These are phyloP conservation scores for Oncorhynchus gorbuscha DNA, from an alignment of 2,113 vertebrate genomes.

Conservation along the genomic window DNA sequence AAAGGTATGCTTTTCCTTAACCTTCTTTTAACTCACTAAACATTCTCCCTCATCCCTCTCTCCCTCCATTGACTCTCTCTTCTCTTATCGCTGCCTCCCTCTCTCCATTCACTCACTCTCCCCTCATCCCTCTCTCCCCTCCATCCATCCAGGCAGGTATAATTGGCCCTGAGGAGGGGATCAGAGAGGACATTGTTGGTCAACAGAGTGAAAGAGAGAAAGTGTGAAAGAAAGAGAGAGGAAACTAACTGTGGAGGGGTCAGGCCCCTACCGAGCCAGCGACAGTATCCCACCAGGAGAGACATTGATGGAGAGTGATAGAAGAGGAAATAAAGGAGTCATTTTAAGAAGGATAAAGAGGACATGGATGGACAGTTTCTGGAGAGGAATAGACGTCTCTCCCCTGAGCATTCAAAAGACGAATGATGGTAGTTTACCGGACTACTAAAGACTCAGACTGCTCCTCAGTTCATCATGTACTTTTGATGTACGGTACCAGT, in stretches of 20 bases:
- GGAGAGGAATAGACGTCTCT: not conserved
- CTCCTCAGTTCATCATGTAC: too few species aligned
- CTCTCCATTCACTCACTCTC: not conserved
- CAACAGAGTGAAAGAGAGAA: conserved; percentile 1
- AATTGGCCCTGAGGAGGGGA: conserved; percentile 1
- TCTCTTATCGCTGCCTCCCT: not conserved
- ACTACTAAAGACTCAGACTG: too few species aligned
- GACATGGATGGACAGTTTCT: not conserved
- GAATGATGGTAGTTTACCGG: not conserved
- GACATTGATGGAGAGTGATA: not conserved
- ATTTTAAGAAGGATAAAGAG: not conserved
- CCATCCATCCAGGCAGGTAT: conserved; percentile 14
- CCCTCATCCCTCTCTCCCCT: not conserved
- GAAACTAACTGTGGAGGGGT: not conserved
- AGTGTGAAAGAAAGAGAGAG: not conserved
- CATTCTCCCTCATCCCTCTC: not conserved
- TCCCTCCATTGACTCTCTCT: too few species aligned
- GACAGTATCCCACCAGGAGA: not conserved
- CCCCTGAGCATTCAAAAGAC: not conserved
- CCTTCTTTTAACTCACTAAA: not conserved
- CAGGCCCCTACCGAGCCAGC: not conserved
- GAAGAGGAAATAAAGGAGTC: not conserved
- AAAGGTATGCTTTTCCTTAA: not conserved
- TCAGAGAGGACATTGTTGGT: conserved; percentile 16
- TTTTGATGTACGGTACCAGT: too few species aligned